Conservation (phyloP, 2,113 vertebrate species). For the Micromys minutus region DNA sequence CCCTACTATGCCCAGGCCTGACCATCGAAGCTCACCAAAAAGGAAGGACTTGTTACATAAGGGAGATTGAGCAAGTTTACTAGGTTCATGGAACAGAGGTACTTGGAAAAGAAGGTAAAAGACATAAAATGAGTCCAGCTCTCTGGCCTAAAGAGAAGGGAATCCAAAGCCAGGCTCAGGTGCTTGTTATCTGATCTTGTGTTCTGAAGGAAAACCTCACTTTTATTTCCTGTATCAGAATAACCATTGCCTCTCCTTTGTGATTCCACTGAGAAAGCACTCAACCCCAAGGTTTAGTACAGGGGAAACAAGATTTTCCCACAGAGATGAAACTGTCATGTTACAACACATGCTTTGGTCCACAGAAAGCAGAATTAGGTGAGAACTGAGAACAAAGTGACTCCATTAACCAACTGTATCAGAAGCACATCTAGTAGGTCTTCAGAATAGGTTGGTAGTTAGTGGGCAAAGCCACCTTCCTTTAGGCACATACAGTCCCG, state of each 20-base stretch:
- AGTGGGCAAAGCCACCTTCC: background rate
- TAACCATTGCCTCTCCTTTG: background rate
- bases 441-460: background rate
- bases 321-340: background rate
- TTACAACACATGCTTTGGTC: background rate
- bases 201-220: background rate
- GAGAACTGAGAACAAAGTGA: rapidly evolving
- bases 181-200: rapidly evolving
- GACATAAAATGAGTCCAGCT: background rate
- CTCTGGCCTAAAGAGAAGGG: background rate
- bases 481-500: background rate
- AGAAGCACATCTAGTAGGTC: background rate
- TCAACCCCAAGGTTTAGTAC: background rate
- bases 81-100: background rate
- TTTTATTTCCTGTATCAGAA: background rate
- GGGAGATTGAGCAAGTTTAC: background rate
- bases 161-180: background rate
- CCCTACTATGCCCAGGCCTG: rapidly evolving
- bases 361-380: background rate
- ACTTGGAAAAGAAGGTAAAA: background rate
- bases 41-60: background rate
- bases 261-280: background rate
- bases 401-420: background rate
- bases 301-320: background rate
- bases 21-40: background rate